Evolutionary conservation across 2,888 invertebrate genomes (phyloP), one percentile per base, ranked within the genome.

Genomic region (Chloroclysta siterata): DNA sequence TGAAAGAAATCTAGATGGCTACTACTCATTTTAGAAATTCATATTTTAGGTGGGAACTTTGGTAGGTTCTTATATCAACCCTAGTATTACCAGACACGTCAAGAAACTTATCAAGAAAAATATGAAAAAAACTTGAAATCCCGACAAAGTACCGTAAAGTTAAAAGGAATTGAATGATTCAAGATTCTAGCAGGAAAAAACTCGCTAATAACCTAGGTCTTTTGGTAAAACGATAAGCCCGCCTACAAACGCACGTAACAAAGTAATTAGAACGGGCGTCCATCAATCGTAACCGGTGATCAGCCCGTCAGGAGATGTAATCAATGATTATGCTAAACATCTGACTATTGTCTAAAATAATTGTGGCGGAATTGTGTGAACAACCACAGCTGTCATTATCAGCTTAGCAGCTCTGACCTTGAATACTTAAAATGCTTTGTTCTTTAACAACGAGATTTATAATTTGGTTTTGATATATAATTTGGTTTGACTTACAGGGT

Each of bases 331-430:
- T 52, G 42, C 46, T 60, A 52, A 59, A 47, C 46, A 58, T 42
- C 60, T 44, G 10, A 47, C 72, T 63, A 77, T 78, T 80, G 77
- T 80, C 63, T 74, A 52, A 61, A 73, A 72, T 74, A 77, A 79
- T 70, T 68, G 69, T 70, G 44, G 52, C 69, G 67, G 65, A 74
- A 69, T 67, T 61, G 65, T 64, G 65, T 57, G 60, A 66, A 63
- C 59, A 47, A 68, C 36, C 47, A 48, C 60, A 63, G 57, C 61
- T 59, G 66, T 55, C 51, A 65, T 70, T 66, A 68, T 65, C 53
- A 62, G 60, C 62, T 64, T 62, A 58, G 62, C 67, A 57, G 64
- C 54, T n/a, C 53, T 47, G 64, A 69, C 73, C 72, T 72, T 72
- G 73, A 72, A 70, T 70, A 66, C 22, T 56, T 68, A 70, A 66